Evolutionary conservation across 2,888 invertebrate genomes (phyloP).

Genomic region (Ormyrus labotus): DNA sequence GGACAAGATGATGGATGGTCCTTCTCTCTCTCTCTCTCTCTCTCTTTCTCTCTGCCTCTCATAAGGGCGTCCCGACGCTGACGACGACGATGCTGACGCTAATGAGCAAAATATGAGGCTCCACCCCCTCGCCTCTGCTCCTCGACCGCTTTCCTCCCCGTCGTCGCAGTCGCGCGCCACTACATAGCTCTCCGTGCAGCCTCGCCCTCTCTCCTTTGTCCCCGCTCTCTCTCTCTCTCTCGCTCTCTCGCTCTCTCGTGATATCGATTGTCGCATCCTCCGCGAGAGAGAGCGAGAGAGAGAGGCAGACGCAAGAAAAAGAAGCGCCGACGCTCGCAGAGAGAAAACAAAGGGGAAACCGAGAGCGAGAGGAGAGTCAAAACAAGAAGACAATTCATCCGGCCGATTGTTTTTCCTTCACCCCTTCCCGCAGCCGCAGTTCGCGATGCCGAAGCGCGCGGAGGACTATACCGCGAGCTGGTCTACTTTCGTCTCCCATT

Average conservation of each 20-base stretch:
- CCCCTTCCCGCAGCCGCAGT: not conserved
- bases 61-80: constrained; percentile 71
- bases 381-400: constrained; percentile 63
- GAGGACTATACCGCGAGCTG: not conserved
- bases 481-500: constrained; percentile 27
- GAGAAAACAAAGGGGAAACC: constrained; percentile 54
- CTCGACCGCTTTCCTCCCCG: constrained; percentile 52
- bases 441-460: not conserved
- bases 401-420: constrained; percentile 69
- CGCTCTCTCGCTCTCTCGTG: constrained; percentile 56
- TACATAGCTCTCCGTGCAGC: not conserved
- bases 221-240: constrained; percentile 10
- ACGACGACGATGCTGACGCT: constrained; percentile 72
- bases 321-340: not conserved
- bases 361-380: constrained; percentile 52
- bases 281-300: constrained; percentile 28
- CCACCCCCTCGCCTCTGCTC: constrained; percentile 63
- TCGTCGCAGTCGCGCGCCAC: constrained; percentile 17
- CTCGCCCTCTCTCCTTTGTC: constrained; percentile 45
- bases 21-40: constrained; percentile 64
- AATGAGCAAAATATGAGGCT: constrained; percentile 76
- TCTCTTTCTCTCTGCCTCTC: constrained; percentile 52
- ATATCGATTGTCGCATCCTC: constrained; percentile 71
- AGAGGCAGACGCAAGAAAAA: constrained; percentile 1
- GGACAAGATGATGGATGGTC: constrained; percentile 74